phyloP scores from a whole-genome alignment of 2,797 vertebrate species.

The Paratrypauchen microcephalus region DNA sequence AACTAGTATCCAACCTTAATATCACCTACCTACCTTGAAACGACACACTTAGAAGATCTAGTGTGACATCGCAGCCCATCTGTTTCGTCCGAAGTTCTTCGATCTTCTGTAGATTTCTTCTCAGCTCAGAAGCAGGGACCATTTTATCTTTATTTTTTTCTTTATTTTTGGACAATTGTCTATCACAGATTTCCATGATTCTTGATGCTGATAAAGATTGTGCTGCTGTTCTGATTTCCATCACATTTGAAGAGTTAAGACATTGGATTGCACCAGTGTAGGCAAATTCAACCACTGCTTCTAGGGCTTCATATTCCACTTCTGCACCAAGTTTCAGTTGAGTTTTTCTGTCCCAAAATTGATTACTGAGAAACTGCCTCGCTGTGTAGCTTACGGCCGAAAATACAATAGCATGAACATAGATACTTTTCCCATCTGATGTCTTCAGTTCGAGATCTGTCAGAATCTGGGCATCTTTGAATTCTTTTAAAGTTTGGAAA shows the following conservation, averaged over 20 bases:
- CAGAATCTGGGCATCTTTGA: constrained; percentile 58
- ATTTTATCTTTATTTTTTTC: constrained; percentile 10
- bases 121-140: constrained; percentile 49
- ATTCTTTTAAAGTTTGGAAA: constrained; percentile 58
- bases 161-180: constrained; percentile 12
- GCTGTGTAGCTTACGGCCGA: constrained; percentile 70
- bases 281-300: constrained; percentile 74
- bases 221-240: constrained; percentile 61
- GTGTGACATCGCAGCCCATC: constrained; percentile 71
- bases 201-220: constrained; percentile 46
- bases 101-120: constrained; percentile 57
- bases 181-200: constrained; percentile 62
- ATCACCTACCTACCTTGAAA: constrained; percentile 74
- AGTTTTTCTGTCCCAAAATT: background rate
- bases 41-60: constrained; percentile 57
- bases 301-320: constrained; percentile 57
- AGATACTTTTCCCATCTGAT: constrained; percentile 36
- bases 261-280: constrained; percentile 67
- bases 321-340: constrained; percentile 43
- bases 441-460: constrained; percentile 71
- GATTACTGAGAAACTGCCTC: constrained; percentile 26
- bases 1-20: no score
- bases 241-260: constrained; percentile 35
- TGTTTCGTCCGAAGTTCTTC: constrained; percentile 61
- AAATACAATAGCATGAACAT: constrained; percentile 66